A percentile compares a stretch with the other conserved stretches of the same genome.
phyloP scores from a whole-genome alignment of 2,888 invertebrate species.

The Bombylius major region DNA sequence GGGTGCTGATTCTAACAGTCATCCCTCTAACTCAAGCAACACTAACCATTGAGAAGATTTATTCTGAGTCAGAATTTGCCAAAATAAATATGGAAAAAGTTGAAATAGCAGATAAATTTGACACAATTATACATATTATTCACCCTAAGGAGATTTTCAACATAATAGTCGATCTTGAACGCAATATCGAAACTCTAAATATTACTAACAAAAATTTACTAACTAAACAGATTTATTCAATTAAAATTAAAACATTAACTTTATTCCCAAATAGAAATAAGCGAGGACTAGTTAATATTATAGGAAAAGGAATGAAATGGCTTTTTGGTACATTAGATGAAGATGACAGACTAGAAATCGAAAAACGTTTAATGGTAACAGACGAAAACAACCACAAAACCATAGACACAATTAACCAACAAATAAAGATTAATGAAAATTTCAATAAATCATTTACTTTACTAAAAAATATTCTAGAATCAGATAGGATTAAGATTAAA shows the following conservation, averaged over 20 bases:
- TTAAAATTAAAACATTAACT: not conserved
- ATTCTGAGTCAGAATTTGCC: not conserved
- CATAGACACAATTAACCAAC: slow-evolving; percentile 7
- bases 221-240: not conserved
- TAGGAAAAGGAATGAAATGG: slow-evolving; percentile 1
- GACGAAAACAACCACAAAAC: slow-evolving; percentile 8
- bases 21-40: not conserved
- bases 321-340: slow-evolving; percentile 7
- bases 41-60: not conserved
- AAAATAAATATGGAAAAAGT: not conserved
- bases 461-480: too few relatives aligned
- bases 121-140: slow-evolving; percentile 1
- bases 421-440: slow-evolving; percentile 7
- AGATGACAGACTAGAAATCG: slow-evolving; percentile 5
- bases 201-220: not conserved
- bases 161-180: not conserved
- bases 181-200: not conserved
- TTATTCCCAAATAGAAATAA: slow-evolving; percentile 2
- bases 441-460: slow-evolving; percentile 3
- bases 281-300: slow-evolving; percentile 4
- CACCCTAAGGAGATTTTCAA: not conserved
- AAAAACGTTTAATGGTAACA: slow-evolving; percentile 2
- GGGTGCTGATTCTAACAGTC: not conserved
- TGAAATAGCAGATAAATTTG: not conserved
- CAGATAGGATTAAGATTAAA: too few relatives aligned